Conservation (phyloP, 2,113 vertebrate species). For the Laterallus jamaicensis region DNA sequence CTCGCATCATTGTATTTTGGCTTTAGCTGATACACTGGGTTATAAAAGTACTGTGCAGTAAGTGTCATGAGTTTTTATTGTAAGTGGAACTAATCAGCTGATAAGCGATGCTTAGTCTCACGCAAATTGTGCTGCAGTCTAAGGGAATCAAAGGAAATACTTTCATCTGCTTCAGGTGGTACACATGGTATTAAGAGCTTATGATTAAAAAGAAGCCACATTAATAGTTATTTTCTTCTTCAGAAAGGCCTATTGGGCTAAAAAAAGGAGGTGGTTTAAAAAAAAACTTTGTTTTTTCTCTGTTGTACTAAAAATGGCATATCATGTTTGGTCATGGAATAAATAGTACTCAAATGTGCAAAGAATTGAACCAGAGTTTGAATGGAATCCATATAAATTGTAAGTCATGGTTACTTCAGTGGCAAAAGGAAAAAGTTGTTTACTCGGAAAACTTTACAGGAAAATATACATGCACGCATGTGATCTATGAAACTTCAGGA, state of each 20-base stretch:
- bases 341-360: constrained; percentile 8
- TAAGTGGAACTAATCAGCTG: not conserved
- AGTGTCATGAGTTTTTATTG: not conserved
- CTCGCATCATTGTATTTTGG: not conserved
- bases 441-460: not conserved
- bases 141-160: not conserved
- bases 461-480: not conserved
- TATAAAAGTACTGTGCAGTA: not conserved
- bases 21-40: not conserved
- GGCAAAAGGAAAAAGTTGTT: not conserved
- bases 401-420: not conserved
- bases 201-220: not conserved
- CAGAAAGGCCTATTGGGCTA: not conserved
- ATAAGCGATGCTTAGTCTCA: not conserved
- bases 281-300: not conserved
- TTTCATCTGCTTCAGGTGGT: constrained; percentile 7
- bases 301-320: constrained; percentile 48
- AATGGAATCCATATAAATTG: constrained; percentile 47
- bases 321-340: constrained; percentile 21
- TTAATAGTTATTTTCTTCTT: not conserved
- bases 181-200: not conserved
- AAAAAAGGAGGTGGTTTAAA: constrained; percentile 14
- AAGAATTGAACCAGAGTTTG: constrained; percentile 39
- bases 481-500: not conserved
- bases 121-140: not conserved